Conservation (phyloP, 2,888 invertebrate species). For the Synergus gifuensis region DNA sequence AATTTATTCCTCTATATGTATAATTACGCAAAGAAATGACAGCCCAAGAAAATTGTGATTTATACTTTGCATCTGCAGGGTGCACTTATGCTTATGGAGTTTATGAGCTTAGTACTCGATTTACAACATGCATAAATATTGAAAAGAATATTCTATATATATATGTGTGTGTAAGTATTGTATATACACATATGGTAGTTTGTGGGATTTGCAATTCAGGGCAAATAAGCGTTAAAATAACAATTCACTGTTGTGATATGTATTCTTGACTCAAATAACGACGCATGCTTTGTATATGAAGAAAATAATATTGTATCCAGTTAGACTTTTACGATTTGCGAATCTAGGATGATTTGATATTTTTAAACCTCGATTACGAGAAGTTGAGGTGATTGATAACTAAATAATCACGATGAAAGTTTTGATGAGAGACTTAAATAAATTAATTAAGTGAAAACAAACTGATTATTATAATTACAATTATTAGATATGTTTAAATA, state of each 20-base stretch:
- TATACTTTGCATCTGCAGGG: conserved; percentile 11
- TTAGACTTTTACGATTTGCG: not conserved
- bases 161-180: no score
- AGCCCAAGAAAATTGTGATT: conserved; percentile 6
- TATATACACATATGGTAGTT: not conserved
- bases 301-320: conserved; percentile 2
- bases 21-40: conserved; percentile 4
- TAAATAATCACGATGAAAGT: conserved; percentile 22
- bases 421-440: not conserved
- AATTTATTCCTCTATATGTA: not conserved
- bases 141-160: not conserved
- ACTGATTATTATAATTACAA: not conserved
- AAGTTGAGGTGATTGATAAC: not conserved
- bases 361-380: not conserved
- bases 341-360: conserved; percentile 27
- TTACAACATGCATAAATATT: not conserved
- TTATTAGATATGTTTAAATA: not conserved
- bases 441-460: not conserved
- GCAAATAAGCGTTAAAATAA: conserved; percentile 26
- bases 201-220: conserved; percentile 6
- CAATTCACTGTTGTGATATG: conserved; percentile 10
- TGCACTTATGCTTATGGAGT: not conserved
- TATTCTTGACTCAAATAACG: not conserved
- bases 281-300: conserved; percentile 14
- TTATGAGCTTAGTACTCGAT: not conserved